phyloP scores from a whole-genome alignment of 2,888 invertebrate genomes.

The Meteorus colon region DNA sequence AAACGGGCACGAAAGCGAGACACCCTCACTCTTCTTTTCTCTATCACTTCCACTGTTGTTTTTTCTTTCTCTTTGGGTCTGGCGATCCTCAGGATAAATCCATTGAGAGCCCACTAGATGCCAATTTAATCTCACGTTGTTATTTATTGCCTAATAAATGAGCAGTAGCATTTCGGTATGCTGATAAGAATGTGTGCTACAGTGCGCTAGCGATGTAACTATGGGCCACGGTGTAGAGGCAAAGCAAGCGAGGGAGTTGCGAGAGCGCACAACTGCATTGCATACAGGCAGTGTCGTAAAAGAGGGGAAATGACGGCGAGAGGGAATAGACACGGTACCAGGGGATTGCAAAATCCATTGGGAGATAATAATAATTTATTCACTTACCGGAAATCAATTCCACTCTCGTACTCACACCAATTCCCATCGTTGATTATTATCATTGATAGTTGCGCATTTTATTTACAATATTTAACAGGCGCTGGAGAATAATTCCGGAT shows the following conservation, averaged over 20 bases:
- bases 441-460: background rate
- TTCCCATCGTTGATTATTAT: background rate
- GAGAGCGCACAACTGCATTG: conserved; percentile 1
- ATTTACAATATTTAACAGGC: background rate
- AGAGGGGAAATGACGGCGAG: background rate
- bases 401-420: background rate
- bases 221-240: background rate
- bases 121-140: conserved; percentile 50
- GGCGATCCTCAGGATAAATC: conserved; percentile 45
- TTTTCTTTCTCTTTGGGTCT: conserved; percentile 37
- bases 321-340: background rate
- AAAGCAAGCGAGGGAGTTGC: background rate
- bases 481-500: background rate
- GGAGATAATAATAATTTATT: conserved; percentile 27
- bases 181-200: conserved; percentile 41
- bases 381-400: conserved; percentile 27
- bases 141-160: conserved; percentile 53
- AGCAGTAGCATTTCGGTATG: conserved; percentile 43
- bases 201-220: conserved; percentile 5
- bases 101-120: conserved; percentile 37
- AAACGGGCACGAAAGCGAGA: conserved; percentile 34
- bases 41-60: background rate
- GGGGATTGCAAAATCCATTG: background rate
- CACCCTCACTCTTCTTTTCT: background rate
- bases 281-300: conserved; percentile 4